Conservation (phyloP, 2,113 vertebrate genomes). For the Microtus montanus region DNA sequence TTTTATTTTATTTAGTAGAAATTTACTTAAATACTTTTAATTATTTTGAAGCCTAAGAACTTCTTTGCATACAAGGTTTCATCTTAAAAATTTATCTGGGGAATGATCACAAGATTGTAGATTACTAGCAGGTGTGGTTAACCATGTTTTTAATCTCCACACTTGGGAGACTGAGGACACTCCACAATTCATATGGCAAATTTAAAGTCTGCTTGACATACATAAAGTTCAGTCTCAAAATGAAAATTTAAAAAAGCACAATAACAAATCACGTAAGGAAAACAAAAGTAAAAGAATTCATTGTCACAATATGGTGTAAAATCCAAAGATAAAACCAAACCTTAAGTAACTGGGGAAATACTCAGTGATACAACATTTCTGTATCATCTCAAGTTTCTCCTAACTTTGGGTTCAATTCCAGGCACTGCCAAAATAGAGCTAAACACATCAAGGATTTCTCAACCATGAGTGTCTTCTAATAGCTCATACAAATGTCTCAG, state of each 20-base stretch:
- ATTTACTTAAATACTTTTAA: not conserved
- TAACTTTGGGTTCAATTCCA: too few relatives aligned
- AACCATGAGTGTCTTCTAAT: not conserved
- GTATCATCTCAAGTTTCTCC: not conserved
- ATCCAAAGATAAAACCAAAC: not conserved
- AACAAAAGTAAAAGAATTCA: not conserved
- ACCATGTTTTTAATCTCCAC: not conserved
- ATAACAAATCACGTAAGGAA: not conserved
- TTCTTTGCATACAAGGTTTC: not conserved
- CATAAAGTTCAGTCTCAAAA: not conserved
- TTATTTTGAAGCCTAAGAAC: not conserved
- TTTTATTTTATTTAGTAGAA: conserved; percentile 16
- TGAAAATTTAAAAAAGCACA: not conserved
- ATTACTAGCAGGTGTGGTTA: not conserved
- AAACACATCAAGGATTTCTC: not conserved
- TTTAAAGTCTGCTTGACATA: not conserved
- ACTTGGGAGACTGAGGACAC: not conserved
- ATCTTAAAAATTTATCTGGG: not conserved
- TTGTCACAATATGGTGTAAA: not conserved
- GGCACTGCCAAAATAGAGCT: not conserved
- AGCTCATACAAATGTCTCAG: not conserved
- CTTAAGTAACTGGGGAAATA: not conserved
- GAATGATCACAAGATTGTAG: not conserved
- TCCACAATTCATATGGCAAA: not conserved
- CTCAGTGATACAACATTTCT: too few relatives aligned